A percentile compares a stretch with the other conserved stretches of the same genome.
These are phyloP conservation scores for Dendrolimus punctatus DNA, from an alignment of 1,140 invertebrate genomes.

Conservation along the genomic window DNA sequence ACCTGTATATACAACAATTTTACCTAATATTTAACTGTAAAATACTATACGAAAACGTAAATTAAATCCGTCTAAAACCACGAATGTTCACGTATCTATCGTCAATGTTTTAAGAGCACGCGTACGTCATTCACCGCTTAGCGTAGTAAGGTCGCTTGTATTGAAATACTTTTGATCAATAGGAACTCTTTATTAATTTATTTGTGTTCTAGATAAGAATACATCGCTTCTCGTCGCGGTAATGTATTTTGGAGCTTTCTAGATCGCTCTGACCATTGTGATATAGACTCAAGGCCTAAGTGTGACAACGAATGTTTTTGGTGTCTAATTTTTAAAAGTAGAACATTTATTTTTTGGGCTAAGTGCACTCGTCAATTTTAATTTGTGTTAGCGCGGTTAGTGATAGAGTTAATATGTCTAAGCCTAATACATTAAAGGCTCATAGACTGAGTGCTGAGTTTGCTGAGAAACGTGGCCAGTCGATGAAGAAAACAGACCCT, in stretches of 20 bases:
- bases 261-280: conserved; percentile 26
- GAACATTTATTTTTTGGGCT: conserved; percentile 20
- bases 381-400: conserved; percentile 18
- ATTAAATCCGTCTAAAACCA: conserved; percentile 47
- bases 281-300: conserved; percentile 28
- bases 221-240: conserved; percentile 24
- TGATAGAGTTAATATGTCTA: conserved; percentile 54
- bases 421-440: conserved; percentile 59
- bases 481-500: conserved; percentile 54
- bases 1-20: conserved; percentile 63
- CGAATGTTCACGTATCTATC: conserved; percentile 6
- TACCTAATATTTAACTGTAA: conserved; percentile 41
- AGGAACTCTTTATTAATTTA: conserved; percentile 54
- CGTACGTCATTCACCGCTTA: conserved; percentile 6
- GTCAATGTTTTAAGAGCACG: conserved; percentile 1
- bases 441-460: conserved; percentile 63
- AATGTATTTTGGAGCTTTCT: conserved; percentile 10
- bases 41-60: conserved; percentile 50
- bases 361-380: conserved; percentile 17
- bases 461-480: conserved; percentile 53
- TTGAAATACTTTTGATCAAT: conserved; percentile 50
- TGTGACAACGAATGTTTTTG: conserved; percentile 44
- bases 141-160: conserved; percentile 13
- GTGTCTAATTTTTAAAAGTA: conserved; percentile 17
- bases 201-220: conserved; percentile 45